Conservation (phyloP, 2,113 vertebrate genomes). For the Cavia porcellus region DNA sequence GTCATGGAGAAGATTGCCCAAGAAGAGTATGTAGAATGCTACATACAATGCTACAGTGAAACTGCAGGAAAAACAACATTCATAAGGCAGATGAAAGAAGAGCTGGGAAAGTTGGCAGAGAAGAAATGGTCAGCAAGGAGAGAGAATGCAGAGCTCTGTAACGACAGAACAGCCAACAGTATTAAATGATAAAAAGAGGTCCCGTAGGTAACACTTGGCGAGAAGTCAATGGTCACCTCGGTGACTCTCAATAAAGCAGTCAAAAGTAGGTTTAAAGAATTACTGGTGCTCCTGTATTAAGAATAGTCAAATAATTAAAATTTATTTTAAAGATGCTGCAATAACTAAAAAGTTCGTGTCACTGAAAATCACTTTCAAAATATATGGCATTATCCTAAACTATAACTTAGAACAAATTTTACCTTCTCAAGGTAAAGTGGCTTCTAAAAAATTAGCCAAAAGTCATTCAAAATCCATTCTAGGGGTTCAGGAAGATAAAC, state of each 20-base stretch:
- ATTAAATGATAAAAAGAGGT: background rate
- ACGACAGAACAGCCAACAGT: background rate
- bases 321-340: background rate
- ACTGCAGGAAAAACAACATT: background rate
- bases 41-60: background rate
- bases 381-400: background rate
- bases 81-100: background rate
- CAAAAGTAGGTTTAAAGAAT: background rate
- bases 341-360: background rate
- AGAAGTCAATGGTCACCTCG: background rate
- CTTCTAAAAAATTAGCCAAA: background rate
- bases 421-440: background rate
- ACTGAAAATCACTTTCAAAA: background rate
- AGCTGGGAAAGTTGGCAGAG: background rate
- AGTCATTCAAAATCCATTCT: slow-evolving; percentile 10
- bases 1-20: background rate
- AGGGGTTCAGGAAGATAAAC: background rate
- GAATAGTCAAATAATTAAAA: background rate
- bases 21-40: background rate
- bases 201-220: background rate
- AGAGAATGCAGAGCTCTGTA: background rate
- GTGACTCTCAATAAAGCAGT: background rate
- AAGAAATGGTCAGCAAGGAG: background rate
- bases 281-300: background rate
- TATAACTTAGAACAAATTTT: background rate